Base-by-base conservation (phyloP, 2,888 invertebrate genomes). In the Machimus rusticus region DNA sequence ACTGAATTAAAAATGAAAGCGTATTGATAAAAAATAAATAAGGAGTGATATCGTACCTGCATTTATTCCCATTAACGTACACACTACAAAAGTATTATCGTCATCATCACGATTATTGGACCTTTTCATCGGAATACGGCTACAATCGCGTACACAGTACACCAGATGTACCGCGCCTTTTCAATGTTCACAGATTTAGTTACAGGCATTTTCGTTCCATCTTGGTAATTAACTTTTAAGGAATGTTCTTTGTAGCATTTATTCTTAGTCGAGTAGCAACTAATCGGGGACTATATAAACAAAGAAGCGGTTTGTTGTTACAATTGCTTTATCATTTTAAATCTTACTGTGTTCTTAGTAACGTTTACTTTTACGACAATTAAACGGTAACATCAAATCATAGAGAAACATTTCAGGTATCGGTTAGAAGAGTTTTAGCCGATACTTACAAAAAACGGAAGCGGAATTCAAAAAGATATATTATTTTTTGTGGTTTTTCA, bases 11-110 rank as follows among this genome's bases (percentile, higher is more conserved):
- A 55, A 81, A 31, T 39, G 34, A 84, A 84, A 66, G 66, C 66
- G 37, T 66, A 28, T 79, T 79, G 28, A 46, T 39, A 66, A 57
- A 84, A 39, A 84, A 84, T 39, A 84, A 84, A 66, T 31, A 66
- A 66, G 28, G 66, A 66, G 66, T 74, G 66, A 84, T 84, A 84
- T 66, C 84, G 84, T 84, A 84, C 74, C 84, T 84, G 84, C 84
- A 84, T 84, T 84, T 84, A 84, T 84, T 84, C 84, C 39, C 57
- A 84, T 84, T 55, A 55, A 84, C 84, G 66, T 84, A 84, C 84
- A 66, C 34, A n/a, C 84, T 84, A 84, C 84, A 74, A 84, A 84
- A 84, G 84, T 84, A 84, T 66, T 66, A 66, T 66, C 57, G 57
- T 57, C 66, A 66, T 74, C 84, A 84, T 84, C 84, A 84, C 84